Evolutionary conservation across 2,797 vertebrate genomes (phyloP).

Genomic region (Syndactyla subalaris): DNA sequence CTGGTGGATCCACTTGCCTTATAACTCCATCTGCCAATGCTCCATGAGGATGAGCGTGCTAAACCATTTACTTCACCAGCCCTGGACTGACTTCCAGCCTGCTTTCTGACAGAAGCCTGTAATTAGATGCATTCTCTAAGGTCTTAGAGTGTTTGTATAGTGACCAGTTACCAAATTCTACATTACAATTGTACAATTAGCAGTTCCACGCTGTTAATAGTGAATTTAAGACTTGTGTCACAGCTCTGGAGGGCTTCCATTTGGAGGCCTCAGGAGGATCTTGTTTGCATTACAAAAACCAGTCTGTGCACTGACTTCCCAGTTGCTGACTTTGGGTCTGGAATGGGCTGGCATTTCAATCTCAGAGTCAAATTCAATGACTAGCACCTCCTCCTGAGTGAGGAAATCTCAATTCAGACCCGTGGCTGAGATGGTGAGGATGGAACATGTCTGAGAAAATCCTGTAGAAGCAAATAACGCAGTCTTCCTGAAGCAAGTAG

Average conservation of each 20-base stretch:
- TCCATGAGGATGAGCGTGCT: not conserved
- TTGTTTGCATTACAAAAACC: not conserved
- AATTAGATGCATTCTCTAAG: conserved; percentile 1
- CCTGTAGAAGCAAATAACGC: not conserved
- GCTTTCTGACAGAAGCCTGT: not conserved
- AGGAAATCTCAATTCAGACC: not conserved
- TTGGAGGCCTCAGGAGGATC: not conserved
- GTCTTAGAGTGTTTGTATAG: not conserved
- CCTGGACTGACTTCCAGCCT: not conserved
- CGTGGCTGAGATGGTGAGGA: not conserved
- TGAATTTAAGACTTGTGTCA: not conserved
- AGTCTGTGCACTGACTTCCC: not conserved
- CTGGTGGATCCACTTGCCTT: not conserved
- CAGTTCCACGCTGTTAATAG: not conserved
- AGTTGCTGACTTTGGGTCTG: not conserved
- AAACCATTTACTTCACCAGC: not conserved
- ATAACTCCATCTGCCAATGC: not conserved
- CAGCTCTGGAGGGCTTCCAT: not conserved
- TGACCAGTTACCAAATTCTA: conserved; percentile 1
- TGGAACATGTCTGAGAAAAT: not conserved
- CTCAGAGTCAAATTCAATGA: not conserved
- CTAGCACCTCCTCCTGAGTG: not conserved
- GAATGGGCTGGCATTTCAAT: not conserved
- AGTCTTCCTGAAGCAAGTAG: not conserved
- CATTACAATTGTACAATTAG: conserved; percentile 25